Evolutionary conservation across 2,888 invertebrate species (phyloP), one percentile per base, ranked within the genome.

Genomic region (Epinotia demarniana): DNA sequence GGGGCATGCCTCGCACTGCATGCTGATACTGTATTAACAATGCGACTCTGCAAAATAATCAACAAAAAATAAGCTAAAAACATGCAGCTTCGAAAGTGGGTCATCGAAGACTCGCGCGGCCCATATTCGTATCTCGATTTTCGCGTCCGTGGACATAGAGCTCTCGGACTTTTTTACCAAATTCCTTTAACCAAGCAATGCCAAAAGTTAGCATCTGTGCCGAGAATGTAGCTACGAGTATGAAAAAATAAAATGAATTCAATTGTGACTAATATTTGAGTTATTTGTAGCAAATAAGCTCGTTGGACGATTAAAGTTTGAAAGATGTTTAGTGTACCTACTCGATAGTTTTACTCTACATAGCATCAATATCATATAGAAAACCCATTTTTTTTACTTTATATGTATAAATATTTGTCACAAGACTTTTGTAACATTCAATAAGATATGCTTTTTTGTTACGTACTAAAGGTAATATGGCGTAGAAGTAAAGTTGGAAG

Each of bases 401-500:
- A 27, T 27, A 27, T 27, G 23, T 27, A 27, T 27, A 27, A 27
- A 27, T 27, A 3, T 27, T 27, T 27, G 23, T 3, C 23, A 27
- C 23, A 27, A 27, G 23, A 27, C 23, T 27, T 27, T 27, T 27
- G 23, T 27, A 27, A 27, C 23, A 27, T 27, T 27, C 3, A 27
- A 2, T 27, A 27, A 27, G 23, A 27, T 27, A 27, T 27, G 23
- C 1, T 27, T 43, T 43, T 8, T 43, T 11, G 43, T 43, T 43
- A 43, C 43, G 23, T 27, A 3, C 23, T 43, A 43, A 43, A 12
- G 11, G 12, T 43, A 12, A 13, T 46, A 46, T 69, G 58, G 39
- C 33, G 67, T 57, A 49, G 33, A 68, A 68, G 55, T 46, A 49
- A 71, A 58, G 80, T 72, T 80, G 0, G 46, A 13, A 79, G 74